Evolutionary conservation across 2,888 invertebrate genomes (phyloP).

Genomic region (Tetragonula carbonaria): DNA sequence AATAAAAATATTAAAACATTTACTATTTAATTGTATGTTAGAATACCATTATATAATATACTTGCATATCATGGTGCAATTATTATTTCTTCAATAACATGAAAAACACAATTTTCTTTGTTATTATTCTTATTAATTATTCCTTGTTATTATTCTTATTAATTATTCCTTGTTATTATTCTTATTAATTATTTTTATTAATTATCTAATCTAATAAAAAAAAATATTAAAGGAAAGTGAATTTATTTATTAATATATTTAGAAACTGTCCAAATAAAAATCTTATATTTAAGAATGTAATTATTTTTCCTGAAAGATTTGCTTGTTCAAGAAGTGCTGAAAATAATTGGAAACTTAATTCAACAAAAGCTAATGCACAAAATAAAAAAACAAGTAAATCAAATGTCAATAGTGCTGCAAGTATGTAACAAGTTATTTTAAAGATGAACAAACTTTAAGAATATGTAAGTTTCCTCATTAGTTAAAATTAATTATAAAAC

Average conservation of each 20-base stretch:
- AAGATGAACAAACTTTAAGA: slow-evolving; percentile 67
- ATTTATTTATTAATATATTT: background rate
- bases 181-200: background rate
- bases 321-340: slow-evolving; percentile 59
- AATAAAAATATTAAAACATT: slow-evolving; percentile 21
- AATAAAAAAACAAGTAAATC: slow-evolving; percentile 7
- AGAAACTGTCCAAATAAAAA: background rate
- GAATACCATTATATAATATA: slow-evolving; percentile 1
- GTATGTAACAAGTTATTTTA: slow-evolving; percentile 39
- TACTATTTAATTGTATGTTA: slow-evolving; percentile 8
- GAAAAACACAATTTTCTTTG: background rate
- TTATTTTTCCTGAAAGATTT: slow-evolving; percentile 2
- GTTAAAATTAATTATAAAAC: slow-evolving; percentile 72
- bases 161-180: background rate
- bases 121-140: slow-evolving; percentile 1
- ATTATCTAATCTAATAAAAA: background rate
- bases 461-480: slow-evolving; percentile 84
- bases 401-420: slow-evolving; percentile 34
- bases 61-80: slow-evolving; percentile 7
- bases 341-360: slow-evolving; percentile 38
- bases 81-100: background rate
- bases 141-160: slow-evolving; percentile 1
- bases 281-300: slow-evolving; percentile 2
- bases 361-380: slow-evolving; percentile 28
- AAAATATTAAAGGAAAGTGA: background rate